Evolutionary conservation across 2,888 invertebrate species (phyloP), one percentile per base, ranked within the genome.

Genomic region (Morpho deidamia): DNA sequence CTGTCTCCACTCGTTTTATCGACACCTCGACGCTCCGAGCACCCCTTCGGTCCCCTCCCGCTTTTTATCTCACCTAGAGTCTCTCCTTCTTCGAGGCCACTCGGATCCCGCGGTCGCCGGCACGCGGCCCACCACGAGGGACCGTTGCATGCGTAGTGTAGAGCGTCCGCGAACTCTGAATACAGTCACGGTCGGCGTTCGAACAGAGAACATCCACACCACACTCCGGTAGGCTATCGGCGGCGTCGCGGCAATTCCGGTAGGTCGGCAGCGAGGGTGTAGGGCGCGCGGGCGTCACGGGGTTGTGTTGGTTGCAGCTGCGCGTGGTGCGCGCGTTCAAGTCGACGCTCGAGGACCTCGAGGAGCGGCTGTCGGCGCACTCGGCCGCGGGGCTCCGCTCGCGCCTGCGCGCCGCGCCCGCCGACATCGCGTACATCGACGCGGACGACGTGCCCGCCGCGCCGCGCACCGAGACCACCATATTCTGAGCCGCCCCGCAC

Each of bases 241-340:
- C 59, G 60, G 60, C 52, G 64, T 53, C 57, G 59, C 59, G 60
- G 64, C 61, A 59, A 58, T 56, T 64, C 65, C 60, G 66, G 64
- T 50, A 59, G 63, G 53, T 57, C 59, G 60, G 46, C 32, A 32
- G 33, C 12, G 44, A 23, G 11, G 42, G 44, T 39, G 40, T 35
- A n/a, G 11, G 34, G 44, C 34, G 40, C 39, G 45, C 55, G 57
- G 61, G 63, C 62, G 78, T 80, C 81, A 60, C 58, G 58, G 80
- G 58, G 80, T 83, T 63, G 64, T 71, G 70, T 71, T 76, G 92
- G 93, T 96, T 96, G 93, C 98, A 99, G 99, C 95, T 99, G 92
- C 97, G 99, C 92, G 99, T 99, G 92, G 98, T 99, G 92, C 97
- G 98, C 93, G 99, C 99, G 88, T 99, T 99, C 96, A 98, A 96